Conservation (phyloP, 2,888 invertebrate species). For the Nomada lathburiana region DNA sequence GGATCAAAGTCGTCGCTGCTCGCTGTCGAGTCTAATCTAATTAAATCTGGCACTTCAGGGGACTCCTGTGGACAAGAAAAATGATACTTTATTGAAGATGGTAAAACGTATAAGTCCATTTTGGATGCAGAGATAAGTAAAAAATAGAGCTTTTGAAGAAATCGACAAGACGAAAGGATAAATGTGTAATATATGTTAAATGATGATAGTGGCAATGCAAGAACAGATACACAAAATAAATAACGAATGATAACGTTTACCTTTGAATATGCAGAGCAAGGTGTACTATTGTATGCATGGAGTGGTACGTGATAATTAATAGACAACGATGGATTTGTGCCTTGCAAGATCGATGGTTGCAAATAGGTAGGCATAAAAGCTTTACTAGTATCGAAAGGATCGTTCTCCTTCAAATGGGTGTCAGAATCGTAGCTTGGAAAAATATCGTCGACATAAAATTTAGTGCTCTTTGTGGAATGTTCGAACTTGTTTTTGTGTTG, state of each 20-base stretch:
- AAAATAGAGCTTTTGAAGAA: neutral
- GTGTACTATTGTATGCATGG: conserved; percentile 77
- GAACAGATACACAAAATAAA: conserved; percentile 50
- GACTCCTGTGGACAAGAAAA: conserved; percentile 67
- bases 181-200: conserved; percentile 14
- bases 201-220: conserved; percentile 9
- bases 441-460: conserved; percentile 30
- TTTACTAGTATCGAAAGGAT: conserved; percentile 81
- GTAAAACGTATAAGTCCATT: neutral
- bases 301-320: conserved; percentile 71
- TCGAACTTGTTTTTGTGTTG: conserved; percentile 11
- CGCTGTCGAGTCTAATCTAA: conserved; percentile 88
- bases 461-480: conserved; percentile 14
- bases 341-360: conserved; percentile 70
- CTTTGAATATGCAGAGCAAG: conserved; percentile 79
- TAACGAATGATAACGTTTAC: conserved; percentile 77
- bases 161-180: neutral
- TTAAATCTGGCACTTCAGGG: conserved; percentile 86
- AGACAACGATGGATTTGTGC: conserved; percentile 67
- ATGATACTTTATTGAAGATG: neutral
- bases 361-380: conserved; percentile 75
- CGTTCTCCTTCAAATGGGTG: conserved; percentile 54
- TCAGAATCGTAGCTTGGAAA: conserved; percentile 45
- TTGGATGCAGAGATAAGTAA: neutral
- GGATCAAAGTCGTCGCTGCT: conserved; percentile 90